Conservation (phyloP, 2,113 vertebrate genomes). For the Tyrannus savana region DNA sequence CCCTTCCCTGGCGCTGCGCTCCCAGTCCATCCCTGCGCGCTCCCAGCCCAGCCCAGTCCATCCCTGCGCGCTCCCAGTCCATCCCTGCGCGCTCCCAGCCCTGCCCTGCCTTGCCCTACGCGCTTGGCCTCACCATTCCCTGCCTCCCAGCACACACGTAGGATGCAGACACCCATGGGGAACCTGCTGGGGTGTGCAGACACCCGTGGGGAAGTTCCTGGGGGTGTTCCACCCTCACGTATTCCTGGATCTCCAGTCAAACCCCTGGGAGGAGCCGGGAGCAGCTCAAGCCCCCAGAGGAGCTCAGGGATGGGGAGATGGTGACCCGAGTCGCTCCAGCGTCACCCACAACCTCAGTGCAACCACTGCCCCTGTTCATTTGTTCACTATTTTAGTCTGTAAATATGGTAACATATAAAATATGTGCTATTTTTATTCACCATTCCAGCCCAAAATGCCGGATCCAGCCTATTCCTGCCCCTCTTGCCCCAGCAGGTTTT, state of each 20-base stretch:
- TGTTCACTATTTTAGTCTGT: fast-evolving
- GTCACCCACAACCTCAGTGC: neutral
- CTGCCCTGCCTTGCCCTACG: no score
- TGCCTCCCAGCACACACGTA: no score
- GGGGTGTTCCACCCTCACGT: neutral
- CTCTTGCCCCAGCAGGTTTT: neutral
- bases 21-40: no score
- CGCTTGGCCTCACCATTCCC: no score
- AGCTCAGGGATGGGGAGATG: neutral
- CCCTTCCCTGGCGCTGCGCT: no score
- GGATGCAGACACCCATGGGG: no score
- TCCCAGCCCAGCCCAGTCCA: no score
- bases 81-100: no score
- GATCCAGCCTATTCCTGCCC: neutral
- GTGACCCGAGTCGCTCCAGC: no score
- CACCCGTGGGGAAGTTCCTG: neutral
- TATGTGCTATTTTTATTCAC: fast-evolving
- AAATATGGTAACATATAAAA: fast-evolving
- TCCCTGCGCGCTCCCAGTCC: no score
- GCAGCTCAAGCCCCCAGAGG: neutral
- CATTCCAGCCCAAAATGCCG: neutral
- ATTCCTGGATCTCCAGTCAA: neutral
- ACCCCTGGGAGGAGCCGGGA: neutral
- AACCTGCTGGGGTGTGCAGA: no score
- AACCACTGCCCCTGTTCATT: fast-evolving